Evolutionary conservation across 1,140 invertebrate species (phyloP).

Genomic region (Oscheius sp.): DNA sequence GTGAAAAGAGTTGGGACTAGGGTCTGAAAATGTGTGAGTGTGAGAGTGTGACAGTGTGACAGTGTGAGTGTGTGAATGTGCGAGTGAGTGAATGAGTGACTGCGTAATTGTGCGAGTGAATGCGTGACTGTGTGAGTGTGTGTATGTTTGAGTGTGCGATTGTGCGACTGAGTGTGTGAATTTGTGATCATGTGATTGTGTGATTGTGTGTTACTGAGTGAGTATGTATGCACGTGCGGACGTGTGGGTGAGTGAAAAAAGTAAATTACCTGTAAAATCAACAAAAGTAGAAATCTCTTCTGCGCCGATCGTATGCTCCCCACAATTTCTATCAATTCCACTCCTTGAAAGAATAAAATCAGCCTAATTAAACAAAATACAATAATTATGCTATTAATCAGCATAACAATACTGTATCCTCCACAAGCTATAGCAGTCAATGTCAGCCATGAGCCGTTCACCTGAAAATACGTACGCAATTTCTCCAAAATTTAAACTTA

Average conservation of each 20-base stretch:
- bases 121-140: no score
- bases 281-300: neutral
- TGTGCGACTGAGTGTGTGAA: no score
- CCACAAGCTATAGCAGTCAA: neutral
- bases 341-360: neutral
- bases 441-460: neutral
- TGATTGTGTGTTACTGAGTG: no score
- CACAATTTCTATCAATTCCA: neutral
- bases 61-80: no score
- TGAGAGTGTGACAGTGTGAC: no score
- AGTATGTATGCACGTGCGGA: no score
- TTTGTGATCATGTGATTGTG: no score
- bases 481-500: neutral
- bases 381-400: neutral
- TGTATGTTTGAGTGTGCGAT: no score
- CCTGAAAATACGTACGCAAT: neutral
- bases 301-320: no score
- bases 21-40: no score
- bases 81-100: no score
- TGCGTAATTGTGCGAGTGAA: no score
- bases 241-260: neutral
- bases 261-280: neutral
- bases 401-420: neutral
- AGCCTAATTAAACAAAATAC: neutral
- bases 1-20: neutral